These are phyloP conservation scores for Actinemys pallida DNA, from an alignment of 2,113 vertebrate genomes.

Conservation along the genomic window DNA sequence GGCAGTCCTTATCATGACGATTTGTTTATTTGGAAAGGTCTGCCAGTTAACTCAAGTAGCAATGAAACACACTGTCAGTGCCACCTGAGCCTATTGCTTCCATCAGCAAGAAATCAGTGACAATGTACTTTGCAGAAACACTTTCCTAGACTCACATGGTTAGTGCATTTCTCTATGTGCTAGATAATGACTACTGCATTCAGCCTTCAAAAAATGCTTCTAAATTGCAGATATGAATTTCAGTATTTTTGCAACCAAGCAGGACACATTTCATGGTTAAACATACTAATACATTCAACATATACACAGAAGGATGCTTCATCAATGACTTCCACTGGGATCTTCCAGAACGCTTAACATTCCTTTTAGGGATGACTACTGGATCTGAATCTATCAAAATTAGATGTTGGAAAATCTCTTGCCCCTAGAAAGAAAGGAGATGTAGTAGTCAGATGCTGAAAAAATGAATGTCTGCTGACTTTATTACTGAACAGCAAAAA, in stretches of 20 bases:
- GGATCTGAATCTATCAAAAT: not conserved
- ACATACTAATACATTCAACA: not conserved
- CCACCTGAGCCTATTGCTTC: not conserved
- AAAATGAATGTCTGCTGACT: not conserved
- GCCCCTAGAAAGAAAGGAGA: not conserved
- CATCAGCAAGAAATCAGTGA: not conserved
- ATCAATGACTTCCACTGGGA: not conserved
- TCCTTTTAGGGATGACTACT: not conserved
- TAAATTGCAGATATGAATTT: not conserved
- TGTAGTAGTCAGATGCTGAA: not conserved
- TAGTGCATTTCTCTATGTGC: not conserved
- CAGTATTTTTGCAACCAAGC: not conserved
- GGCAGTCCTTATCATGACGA: not conserved
- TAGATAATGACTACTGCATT: not conserved
- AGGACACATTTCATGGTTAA: not conserved
- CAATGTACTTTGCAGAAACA: not conserved
- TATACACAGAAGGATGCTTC: not conserved
- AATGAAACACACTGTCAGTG: not conserved
- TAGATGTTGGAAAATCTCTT: not conserved
- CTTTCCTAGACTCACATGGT: not conserved
- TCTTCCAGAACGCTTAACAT: not conserved
- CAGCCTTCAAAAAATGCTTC: not conserved
- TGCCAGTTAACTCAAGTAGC: not conserved
- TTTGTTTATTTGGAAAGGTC: not conserved
- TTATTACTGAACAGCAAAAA: not conserved